Conservation (phyloP, 2,888 invertebrate species). For the Clepsis dumicolana region DNA sequence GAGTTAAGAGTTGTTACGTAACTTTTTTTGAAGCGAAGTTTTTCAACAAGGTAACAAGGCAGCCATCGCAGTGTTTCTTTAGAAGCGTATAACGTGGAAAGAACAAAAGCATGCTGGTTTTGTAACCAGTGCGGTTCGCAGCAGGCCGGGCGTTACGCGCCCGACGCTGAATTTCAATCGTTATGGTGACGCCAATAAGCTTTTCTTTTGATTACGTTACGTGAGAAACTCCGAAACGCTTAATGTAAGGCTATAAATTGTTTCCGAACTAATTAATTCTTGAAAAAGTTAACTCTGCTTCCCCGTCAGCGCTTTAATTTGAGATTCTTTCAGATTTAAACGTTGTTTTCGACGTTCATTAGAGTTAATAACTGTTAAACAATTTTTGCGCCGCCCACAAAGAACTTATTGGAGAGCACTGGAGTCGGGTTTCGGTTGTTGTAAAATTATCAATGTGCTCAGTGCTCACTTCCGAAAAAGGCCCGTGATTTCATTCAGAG, state of each 20-base stretch:
- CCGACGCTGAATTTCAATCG: conserved; percentile 12
- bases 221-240: conserved; percentile 32
- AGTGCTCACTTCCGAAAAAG: background rate
- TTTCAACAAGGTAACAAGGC: background rate
- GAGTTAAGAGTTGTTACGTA: background rate
- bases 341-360: conserved; percentile 36
- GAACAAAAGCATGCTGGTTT: background rate
- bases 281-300: conserved; percentile 34
- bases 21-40: too few relatives aligned
- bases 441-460: conserved; percentile 6
- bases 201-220: conserved; percentile 35
- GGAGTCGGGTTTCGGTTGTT: background rate
- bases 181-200: conserved; percentile 23
- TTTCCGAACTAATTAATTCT: conserved; percentile 39
- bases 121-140: background rate
- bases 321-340: conserved; percentile 41
- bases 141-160: background rate
- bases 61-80: background rate
- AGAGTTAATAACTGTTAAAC: conserved; percentile 34
- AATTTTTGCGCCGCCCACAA: conserved; percentile 18
- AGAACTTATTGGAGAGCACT: background rate
- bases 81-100: background rate
- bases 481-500: background rate
- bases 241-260: conserved; percentile 40
- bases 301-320: conserved; percentile 20